These are phyloP conservation scores for Melanocharis versteri DNA, from an alignment of 2,113 vertebrate genomes.

Conservation along the genomic window DNA sequence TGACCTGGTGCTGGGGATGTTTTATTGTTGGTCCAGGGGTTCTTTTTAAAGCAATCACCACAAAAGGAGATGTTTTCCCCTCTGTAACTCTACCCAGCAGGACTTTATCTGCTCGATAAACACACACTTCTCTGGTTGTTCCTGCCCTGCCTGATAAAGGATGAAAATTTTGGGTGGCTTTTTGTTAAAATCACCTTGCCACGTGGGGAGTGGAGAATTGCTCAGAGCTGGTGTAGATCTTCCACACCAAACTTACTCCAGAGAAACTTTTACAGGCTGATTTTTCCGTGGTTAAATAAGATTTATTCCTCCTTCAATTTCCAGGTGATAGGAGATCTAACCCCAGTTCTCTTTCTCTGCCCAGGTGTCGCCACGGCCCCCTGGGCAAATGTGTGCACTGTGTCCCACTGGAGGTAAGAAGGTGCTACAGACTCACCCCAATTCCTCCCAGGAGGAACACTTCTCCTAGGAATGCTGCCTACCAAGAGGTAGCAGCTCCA, in stretches of 20 bases:
- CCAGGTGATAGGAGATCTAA: not conserved
- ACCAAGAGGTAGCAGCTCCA: not conserved
- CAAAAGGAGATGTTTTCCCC: not conserved
- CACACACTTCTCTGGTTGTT: not conserved
- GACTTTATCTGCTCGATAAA: not conserved
- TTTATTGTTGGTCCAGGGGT: not conserved
- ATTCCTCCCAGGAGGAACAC: not conserved
- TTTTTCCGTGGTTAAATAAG: not conserved
- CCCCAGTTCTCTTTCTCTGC: not conserved
- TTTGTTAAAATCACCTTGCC: not conserved
- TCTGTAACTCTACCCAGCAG: not conserved
- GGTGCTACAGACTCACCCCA: not conserved
- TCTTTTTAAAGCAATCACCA: not conserved
- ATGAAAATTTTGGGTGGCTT: not conserved
- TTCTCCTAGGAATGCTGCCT: not conserved
- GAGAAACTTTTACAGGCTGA: not conserved
- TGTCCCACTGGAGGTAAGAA: conserved; percentile 91
- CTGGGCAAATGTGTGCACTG: conserved; percentile 97
- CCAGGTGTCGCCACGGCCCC: conserved; percentile 91
- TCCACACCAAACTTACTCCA: not conserved
- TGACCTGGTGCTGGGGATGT: not conserved
- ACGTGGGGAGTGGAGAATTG: rapidly evolving
- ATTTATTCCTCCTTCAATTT: not conserved
- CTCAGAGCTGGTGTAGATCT: not conserved
- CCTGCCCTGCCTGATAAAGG: not conserved